phyloP scores from a whole-genome alignment of 1,140 invertebrate species.

The Drosophila nigromelanica region DNA sequence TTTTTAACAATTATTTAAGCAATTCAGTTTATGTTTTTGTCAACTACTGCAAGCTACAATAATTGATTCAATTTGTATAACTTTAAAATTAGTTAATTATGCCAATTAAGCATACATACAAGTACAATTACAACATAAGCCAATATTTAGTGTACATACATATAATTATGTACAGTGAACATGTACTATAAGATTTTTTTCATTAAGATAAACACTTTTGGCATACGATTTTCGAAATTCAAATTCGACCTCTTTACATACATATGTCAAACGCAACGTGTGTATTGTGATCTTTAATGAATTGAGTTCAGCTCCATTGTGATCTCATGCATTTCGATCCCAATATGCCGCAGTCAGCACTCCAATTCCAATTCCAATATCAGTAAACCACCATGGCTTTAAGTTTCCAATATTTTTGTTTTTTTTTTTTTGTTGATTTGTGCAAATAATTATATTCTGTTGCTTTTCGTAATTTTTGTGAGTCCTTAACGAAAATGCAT shows the following conservation, averaged over 20 bases:
- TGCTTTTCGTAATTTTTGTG: slow-evolving; percentile 75
- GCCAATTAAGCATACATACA: slow-evolving; percentile 34
- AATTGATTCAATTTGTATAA: slow-evolving; percentile 73
- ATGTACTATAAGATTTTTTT: slow-evolving; percentile 74
- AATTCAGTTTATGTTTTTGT: slow-evolving; percentile 74
- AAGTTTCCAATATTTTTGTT: slow-evolving; percentile 70
- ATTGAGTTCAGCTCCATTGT: slow-evolving; percentile 42
- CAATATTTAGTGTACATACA: slow-evolving; percentile 38
- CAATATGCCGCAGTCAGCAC: slow-evolving; percentile 48
- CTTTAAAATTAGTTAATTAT: slow-evolving; percentile 27
- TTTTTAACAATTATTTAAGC: slow-evolving; percentile 80
- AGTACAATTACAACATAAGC: slow-evolving; percentile 37
- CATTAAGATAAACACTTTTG: slow-evolving; percentile 83
- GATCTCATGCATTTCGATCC: slow-evolving; percentile 28
- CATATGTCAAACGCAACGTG: slow-evolving; percentile 37
- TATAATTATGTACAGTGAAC: slow-evolving; percentile 43
- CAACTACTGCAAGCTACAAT: slow-evolving; percentile 75
- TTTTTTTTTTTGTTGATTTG: slow-evolving; percentile 72
- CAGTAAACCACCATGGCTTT: slow-evolving; percentile 71
- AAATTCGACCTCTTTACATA: slow-evolving; percentile 26
- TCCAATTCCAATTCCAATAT: slow-evolving; percentile 22
- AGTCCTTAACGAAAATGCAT: slow-evolving; percentile 66
- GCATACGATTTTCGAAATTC: slow-evolving; percentile 71
- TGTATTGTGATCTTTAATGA: slow-evolving; percentile 60
- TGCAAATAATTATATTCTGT: slow-evolving; percentile 73